Base-by-base conservation (phyloP, 2,113 vertebrate genomes). In the Zosterops pallidus region DNA sequence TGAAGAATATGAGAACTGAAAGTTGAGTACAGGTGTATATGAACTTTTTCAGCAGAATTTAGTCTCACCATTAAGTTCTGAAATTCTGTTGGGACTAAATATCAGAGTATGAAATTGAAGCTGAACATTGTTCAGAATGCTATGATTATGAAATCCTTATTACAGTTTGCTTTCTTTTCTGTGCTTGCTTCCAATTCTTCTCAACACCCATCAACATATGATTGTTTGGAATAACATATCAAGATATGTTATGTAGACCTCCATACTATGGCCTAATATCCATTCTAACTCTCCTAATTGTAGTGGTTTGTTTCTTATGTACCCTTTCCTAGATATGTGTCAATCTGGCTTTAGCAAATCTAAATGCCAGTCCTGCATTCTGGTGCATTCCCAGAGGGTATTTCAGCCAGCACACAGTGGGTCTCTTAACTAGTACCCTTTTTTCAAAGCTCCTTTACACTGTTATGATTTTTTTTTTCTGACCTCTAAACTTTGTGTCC, bases 321-420 rank as follows among this genome's bases (percentile, higher is more conserved):
- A 7, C n/a, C 4, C 5, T 55, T 55, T 85, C 31, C n/a, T 44
- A 76, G 24, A 11, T 39, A 6, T 0, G 0, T n/a, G 9, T 65
- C 37, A 59, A 0, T 70, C 22, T 62, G 37, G 8, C 55, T 83
- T 56, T 62, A 41, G 76, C 3, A 2, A 52, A 35, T 57, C 12
- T 76, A 33, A 72, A 68, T 56, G 35, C 46, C 35, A 52, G n/a
- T 65, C 29, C 41, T 89, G 49, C 14, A 9, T 80, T 72, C n/a
- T 86, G 47, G 47, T 23, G 14, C 13, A 3, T 55, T 89, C 90
- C 63, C 60, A 62, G 31, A 37, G 72, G 9, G 21, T 59, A 26
- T 50, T 82, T 72, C 25, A 60, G 69, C 55, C 21, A 44, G 20
- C 37, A 12, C 9, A 49, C 7, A 2, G 14, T 57, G 11, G 7